Percentiles rank a stretch among this genome's conserved stretches.
Conservation (phyloP, 1,140 invertebrate genomes). For the Lepidurus apus region DNA sequence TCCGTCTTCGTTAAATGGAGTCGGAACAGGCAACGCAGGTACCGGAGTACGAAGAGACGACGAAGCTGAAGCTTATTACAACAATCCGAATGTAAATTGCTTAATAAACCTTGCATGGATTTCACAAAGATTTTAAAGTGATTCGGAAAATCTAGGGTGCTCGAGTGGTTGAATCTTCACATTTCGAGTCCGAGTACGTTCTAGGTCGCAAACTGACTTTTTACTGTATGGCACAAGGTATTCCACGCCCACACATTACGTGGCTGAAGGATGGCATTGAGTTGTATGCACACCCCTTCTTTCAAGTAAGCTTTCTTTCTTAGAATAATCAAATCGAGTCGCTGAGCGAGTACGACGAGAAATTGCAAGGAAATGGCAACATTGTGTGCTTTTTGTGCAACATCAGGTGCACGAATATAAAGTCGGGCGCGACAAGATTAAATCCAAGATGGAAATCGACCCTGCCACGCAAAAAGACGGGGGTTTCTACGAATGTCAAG, state of each 20-base stretch:
- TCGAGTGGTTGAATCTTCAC: conserved; percentile 52
- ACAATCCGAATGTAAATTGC: conserved; percentile 71
- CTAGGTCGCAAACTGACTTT: conserved; percentile 56
- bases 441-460: conserved; percentile 56
- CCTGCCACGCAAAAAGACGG: conserved; percentile 52
- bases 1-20: conserved; percentile 25
- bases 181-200: conserved; percentile 57
- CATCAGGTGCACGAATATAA: conserved; percentile 51
- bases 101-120: not conserved
- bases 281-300: conserved; percentile 52
- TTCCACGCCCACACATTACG: conserved; percentile 52
- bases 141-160: conserved; percentile 47
- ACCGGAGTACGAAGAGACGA: conserved; percentile 51
- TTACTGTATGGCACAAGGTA: conserved; percentile 53
- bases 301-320: conserved; percentile 46
- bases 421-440: conserved; percentile 47
- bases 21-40: conserved; percentile 29
- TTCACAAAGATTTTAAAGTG: not conserved
- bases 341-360: not conserved
- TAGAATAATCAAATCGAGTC: not conserved
- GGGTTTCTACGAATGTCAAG: conserved; percentile 55
- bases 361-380: not conserved
- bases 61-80: conserved; percentile 80
- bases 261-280: conserved; percentile 57
- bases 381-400: not conserved